Base-by-base conservation (phyloP, 2,888 invertebrate genomes). In the Acrobasis repandana region DNA sequence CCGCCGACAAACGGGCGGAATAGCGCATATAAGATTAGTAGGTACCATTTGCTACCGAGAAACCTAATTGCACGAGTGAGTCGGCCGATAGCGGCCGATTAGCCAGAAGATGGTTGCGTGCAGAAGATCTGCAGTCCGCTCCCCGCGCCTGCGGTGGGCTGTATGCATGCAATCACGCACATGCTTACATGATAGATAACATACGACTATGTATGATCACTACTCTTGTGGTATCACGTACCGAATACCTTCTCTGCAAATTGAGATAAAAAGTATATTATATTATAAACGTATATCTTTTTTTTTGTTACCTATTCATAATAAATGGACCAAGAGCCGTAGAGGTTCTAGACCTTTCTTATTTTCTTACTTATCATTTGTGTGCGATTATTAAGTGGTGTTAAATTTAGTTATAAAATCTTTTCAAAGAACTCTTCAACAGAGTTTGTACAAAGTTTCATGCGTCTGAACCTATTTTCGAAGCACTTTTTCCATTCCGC, bases 31-130 rank as follows among this genome's bases (percentile, higher is more conserved):
- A 70, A 74, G 76, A 77, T 77, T 77, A 78, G 66, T 77, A 75
- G 76, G 71, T 73, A 72, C 65, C 66, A 69, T 68, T 77, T 73
- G 78, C 82, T 88, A 86, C 84, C 75, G 77, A 83, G 84, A 86
- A 86, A 74, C 77, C 82, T 89, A 88, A 89, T 88, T 88, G 83
- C 80, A 74, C 69, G 65, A 80, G 79, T 78, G 76, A 77, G 79
- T 76, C 78, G 76, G 80, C 76, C 80, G 85, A 86, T 89, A 84
- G 73, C 78, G 72, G 66, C 74, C 77, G 87, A 90, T 89, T 88
- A 90, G 86, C 84, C 72, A 76, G 87, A 88, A 88, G 82, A 83
- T 77, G 75, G 68, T 86, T 79, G 88, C 88, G 86, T 89, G 88
- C 75, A 71, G 72, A 73, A 84, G 83, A 85, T 80, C 74, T 67